These are phyloP conservation scores for Ophion obscuratus DNA, from an alignment of 2,888 invertebrate genomes.

Conservation along the genomic window DNA sequence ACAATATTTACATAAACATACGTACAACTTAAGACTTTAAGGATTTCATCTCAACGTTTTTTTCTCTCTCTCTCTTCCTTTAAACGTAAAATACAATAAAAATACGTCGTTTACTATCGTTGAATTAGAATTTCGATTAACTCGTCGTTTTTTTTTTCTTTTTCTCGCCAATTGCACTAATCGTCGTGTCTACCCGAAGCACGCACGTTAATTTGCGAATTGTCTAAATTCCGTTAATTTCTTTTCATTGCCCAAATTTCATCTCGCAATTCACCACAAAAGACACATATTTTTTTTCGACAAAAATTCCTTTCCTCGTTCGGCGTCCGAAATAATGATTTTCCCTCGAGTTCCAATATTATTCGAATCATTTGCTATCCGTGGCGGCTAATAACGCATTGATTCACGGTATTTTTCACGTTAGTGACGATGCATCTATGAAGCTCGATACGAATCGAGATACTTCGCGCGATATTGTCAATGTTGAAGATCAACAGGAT, in stretches of 20 bases:
- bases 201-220: conserved; percentile 57
- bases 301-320: conserved; percentile 23
- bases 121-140: conserved; percentile 66
- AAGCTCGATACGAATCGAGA: conserved; percentile 56
- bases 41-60: conserved; percentile 59
- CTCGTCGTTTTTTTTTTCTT: conserved; percentile 37
- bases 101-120: conserved; percentile 71
- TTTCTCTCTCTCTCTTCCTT: conserved; percentile 17
- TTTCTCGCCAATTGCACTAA: conserved; percentile 73
- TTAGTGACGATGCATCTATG: conserved; percentile 54
- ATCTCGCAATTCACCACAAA: conserved; percentile 15
- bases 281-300: conserved; percentile 53
- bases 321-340: neutral
- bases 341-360: conserved; percentile 32
- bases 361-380: conserved; percentile 50
- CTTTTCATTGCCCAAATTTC: conserved; percentile 39
- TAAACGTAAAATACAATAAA: conserved; percentile 74
- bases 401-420: conserved; percentile 51
- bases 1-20: conserved; percentile 82
- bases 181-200: conserved; percentile 47
- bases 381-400: conserved; percentile 49
- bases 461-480: conserved; percentile 59
- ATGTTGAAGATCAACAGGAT: conserved; percentile 64
- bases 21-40: conserved; percentile 80
- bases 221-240: conserved; percentile 57